Percentiles rank a stretch among this genome's conserved stretches.
These are phyloP conservation scores for Reticulitermes speratus DNA, from an alignment of 1,140 invertebrate genomes.

Conservation along the genomic window DNA sequence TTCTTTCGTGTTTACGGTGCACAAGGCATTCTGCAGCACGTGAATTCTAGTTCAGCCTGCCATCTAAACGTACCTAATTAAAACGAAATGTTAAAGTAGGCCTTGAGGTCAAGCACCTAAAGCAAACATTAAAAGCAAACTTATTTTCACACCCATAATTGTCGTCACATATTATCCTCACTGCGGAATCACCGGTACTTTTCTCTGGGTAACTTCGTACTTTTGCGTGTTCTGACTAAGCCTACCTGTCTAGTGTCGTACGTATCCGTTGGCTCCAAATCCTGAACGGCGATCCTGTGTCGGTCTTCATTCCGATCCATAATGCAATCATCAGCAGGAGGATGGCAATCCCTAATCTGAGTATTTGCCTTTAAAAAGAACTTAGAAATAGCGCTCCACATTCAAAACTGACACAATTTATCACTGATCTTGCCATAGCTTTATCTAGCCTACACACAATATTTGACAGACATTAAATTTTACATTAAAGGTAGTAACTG, in stretches of 20 bases:
- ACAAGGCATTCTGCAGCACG: background rate
- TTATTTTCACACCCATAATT: background rate
- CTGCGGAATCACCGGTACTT: background rate
- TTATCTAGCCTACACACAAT: background rate
- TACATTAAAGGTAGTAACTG: background rate
- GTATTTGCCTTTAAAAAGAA: background rate
- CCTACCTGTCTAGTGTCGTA: conserved; percentile 11
- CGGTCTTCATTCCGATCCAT: conserved; percentile 14
- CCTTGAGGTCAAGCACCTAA: background rate
- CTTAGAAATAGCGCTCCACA: conserved; percentile 17
- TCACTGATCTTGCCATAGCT: background rate
- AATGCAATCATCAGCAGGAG: background rate
- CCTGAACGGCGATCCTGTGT: background rate
- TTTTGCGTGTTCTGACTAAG: background rate
- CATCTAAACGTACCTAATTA: background rate
- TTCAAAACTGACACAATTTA: conserved; percentile 17
- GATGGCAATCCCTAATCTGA: background rate
- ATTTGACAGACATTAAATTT: background rate
- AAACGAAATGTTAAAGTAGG: background rate
- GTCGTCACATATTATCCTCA: background rate
- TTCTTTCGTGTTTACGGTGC: too few relatives aligned
- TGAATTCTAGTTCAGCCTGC: background rate
- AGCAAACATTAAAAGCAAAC: background rate
- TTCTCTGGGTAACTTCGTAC: background rate
- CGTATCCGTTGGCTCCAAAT: conserved; percentile 8